Conservation (phyloP, 2,113 vertebrate genomes). For the Notechis scutatus region DNA sequence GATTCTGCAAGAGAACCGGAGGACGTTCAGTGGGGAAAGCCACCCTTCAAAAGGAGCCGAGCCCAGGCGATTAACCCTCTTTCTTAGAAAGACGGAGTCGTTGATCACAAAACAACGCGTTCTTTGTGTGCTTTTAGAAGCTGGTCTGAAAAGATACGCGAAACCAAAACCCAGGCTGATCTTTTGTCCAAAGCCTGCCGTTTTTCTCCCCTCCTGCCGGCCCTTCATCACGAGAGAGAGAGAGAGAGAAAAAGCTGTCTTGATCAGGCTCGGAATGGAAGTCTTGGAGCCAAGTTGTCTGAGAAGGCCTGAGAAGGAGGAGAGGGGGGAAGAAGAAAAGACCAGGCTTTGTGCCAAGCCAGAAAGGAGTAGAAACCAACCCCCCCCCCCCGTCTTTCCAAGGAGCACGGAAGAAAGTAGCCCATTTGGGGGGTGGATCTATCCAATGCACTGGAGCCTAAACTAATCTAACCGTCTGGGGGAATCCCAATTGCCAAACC, state of each 20-base stretch:
- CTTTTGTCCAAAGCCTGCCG: constrained; percentile 48
- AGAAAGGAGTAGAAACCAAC: neutral
- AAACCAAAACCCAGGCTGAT: constrained; percentile 15
- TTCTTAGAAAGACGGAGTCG: neutral
- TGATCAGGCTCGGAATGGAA: constrained; percentile 13
- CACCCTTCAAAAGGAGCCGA: neutral
- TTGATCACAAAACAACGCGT: constrained; percentile 38
- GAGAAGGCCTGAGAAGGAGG: fast-evolving
- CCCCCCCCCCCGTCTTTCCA: neutral
- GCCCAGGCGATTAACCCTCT: constrained; percentile 19
- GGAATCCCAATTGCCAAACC: neutral
- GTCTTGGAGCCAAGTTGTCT: constrained; percentile 31
- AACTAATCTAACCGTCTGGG: neutral
- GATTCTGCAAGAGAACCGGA: neutral
- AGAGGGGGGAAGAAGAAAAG: neutral
- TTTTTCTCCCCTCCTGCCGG: neutral
- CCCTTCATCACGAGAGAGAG: neutral
- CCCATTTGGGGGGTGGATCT: neutral
- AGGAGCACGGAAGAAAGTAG: neutral
- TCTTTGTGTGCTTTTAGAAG: constrained; percentile 38
- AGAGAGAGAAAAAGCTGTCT: constrained; percentile 33
- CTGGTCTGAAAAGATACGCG: neutral
- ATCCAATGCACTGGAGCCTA: no score
- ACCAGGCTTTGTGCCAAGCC: neutral
- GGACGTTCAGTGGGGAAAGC: neutral